These are phyloP conservation scores for Caerostris darwini DNA, from an alignment of 1,140 invertebrate species.

Conservation along the genomic window DNA sequence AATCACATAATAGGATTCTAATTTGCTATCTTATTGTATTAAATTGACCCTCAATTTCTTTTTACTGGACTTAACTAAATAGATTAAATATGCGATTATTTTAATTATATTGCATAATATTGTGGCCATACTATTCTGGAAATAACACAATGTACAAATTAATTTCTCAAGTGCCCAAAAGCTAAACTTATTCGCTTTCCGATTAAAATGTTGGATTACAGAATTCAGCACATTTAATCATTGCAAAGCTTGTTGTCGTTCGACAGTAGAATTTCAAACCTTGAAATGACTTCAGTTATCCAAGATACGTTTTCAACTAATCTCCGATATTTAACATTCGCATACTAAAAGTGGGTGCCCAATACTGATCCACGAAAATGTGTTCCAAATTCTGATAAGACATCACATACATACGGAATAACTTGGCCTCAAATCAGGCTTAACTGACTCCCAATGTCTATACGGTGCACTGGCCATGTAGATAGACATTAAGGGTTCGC, in stretches of 20 bases:
- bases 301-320: not conserved
- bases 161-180: too few relatives aligned
- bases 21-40: too few relatives aligned
- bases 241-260: not conserved
- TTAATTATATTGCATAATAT: too few relatives aligned
- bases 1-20: too few relatives aligned
- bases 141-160: too few relatives aligned
- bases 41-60: too few relatives aligned
- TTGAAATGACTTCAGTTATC: not conserved
- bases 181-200: not conserved
- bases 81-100: too few relatives aligned
- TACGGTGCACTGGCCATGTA: not conserved
- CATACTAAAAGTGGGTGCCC: not conserved
- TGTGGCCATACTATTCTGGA: too few relatives aligned
- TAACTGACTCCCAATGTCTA: constrained; percentile 2
- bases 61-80: too few relatives aligned
- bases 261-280: not conserved
- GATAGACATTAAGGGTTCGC: constrained; percentile 22
- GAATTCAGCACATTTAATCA: not conserved
- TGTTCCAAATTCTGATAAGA: not conserved
- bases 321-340: not conserved
- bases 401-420: not conserved
- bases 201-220: not conserved
- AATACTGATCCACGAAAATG: not conserved
- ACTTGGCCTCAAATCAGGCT: not conserved